Conservation (phyloP, 2,888 invertebrate species). For the Lomographa bimaculata region DNA sequence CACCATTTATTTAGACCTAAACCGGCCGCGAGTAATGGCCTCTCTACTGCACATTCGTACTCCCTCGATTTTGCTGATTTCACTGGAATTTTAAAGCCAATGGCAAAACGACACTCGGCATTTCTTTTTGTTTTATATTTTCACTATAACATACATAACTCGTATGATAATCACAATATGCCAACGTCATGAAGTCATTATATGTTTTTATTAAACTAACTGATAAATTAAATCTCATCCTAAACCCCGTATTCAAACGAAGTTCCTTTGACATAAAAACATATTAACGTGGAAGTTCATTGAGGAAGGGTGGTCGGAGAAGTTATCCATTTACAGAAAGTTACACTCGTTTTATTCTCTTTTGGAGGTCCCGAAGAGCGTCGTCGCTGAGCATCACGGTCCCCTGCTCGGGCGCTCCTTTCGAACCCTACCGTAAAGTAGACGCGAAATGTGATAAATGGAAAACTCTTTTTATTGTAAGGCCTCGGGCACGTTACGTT, state of each 20-base stretch:
- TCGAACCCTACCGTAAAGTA: constrained; percentile 80
- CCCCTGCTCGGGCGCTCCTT: constrained; percentile 65
- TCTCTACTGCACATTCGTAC: constrained; percentile 33
- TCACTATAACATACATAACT: too few species aligned
- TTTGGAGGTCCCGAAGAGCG: constrained; percentile 67
- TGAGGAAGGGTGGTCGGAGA: constrained; percentile 64
- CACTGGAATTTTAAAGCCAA: constrained; percentile 11
- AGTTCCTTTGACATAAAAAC: constrained; percentile 33
- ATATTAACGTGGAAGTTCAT: constrained; percentile 65
- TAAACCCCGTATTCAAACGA: constrained; percentile 29
- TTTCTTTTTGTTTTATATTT: too few species aligned
- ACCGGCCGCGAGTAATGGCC: constrained; percentile 51
- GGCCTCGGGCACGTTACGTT: constrained; percentile 72
- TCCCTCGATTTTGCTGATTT: constrained; percentile 33
- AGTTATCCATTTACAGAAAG: constrained; percentile 77
- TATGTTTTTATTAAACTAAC: too few species aligned
- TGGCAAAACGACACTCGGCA: neutral
- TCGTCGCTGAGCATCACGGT: constrained; percentile 66
- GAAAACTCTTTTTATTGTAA: constrained; percentile 79
- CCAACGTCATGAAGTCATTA: too few species aligned
- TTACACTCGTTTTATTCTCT: constrained; percentile 77
- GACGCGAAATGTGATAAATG: constrained; percentile 83
- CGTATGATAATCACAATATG: neutral
- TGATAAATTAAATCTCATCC: constrained; percentile 4
- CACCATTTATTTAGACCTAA: constrained; percentile 55